A percentile compares a stretch with the other conserved stretches of the same genome.
phyloP scores from a whole-genome alignment of 2,113 vertebrate genomes.

The Epinephelus fuscoguttatus region DNA sequence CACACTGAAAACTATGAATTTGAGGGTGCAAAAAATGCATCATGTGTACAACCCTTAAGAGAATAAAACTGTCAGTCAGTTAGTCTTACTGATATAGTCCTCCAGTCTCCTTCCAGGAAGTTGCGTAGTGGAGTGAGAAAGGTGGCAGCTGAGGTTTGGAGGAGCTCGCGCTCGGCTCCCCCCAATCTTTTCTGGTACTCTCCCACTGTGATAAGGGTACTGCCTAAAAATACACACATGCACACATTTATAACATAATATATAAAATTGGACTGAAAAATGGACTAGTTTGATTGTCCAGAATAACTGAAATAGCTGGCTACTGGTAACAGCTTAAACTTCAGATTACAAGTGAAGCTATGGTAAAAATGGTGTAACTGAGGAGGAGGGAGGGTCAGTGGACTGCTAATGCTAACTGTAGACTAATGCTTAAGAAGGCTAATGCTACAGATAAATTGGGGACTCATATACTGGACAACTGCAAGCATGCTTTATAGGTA shows the following conservation, averaged over 20 bases:
- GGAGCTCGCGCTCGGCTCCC: slow-evolving; percentile 91
- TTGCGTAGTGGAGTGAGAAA: slow-evolving; percentile 96
- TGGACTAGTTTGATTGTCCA: too few relatives aligned
- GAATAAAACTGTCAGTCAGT: neutral
- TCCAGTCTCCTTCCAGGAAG: slow-evolving; percentile 99
- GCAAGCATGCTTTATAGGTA: too few relatives aligned
- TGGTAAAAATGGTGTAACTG: neutral
- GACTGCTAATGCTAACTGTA: neutral
- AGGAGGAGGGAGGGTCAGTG: neutral
- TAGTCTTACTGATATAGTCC: slow-evolving; percentile 92
- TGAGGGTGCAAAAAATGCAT: too few relatives aligned
- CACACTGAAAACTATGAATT: too few relatives aligned
- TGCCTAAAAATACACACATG: slow-evolving; percentile 62
- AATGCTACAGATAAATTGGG: too few relatives aligned
- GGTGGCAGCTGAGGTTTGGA: slow-evolving; percentile 89
- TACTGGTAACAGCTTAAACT: too few relatives aligned
- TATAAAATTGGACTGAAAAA: neutral
- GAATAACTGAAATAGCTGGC: too few relatives aligned
- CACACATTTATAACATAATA: neutral
- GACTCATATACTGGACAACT: too few relatives aligned
- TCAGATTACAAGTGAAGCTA: too few relatives aligned
- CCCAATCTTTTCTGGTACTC: slow-evolving; percentile 93
- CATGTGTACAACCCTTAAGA: too few relatives aligned
- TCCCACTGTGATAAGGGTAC: slow-evolving; percentile 93
- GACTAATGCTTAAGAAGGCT: neutral